Evolutionary conservation across 2,797 vertebrate species (phyloP).

Genomic region (Coracias cyanogaster): DNA sequence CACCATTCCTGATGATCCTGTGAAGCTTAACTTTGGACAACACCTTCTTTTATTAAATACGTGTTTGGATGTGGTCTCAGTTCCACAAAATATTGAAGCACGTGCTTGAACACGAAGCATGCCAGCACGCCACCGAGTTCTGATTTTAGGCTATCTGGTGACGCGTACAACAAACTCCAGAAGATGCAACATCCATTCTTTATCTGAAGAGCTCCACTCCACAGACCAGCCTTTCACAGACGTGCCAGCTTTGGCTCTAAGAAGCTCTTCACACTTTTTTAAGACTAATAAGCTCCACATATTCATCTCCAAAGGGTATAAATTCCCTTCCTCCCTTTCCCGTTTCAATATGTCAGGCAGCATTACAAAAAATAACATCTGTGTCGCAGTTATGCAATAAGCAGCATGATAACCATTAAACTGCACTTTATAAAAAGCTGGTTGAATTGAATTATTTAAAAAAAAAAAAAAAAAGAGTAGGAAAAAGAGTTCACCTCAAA

Average conservation of each 20-base stretch:
- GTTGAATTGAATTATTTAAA: background rate
- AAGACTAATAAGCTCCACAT: conserved; percentile 55
- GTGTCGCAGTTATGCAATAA: conserved; percentile 51
- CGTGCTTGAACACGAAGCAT: background rate
- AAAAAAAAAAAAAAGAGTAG: background rate
- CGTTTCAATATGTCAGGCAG: conserved; percentile 44
- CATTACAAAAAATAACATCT: conserved; percentile 53
- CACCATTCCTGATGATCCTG: background rate
- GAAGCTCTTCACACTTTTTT: conserved; percentile 64
- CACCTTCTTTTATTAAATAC: background rate
- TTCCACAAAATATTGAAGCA: background rate
- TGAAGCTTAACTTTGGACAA: background rate
- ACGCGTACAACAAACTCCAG: background rate
- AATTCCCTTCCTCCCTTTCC: conserved; percentile 46
- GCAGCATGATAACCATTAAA: conserved; percentile 1
- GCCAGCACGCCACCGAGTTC: background rate
- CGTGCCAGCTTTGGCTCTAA: conserved; percentile 28
- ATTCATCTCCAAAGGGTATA: conserved; percentile 45
- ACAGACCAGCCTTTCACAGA: conserved; percentile 26
- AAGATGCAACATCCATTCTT: background rate
- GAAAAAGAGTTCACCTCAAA: background rate
- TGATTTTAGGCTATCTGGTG: background rate
- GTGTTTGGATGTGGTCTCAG: background rate
- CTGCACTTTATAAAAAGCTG: background rate
- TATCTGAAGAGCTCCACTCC: conserved; percentile 29